Base-by-base conservation (phyloP, 2,888 invertebrate genomes). In the Rhaphigaster nebulosa region DNA sequence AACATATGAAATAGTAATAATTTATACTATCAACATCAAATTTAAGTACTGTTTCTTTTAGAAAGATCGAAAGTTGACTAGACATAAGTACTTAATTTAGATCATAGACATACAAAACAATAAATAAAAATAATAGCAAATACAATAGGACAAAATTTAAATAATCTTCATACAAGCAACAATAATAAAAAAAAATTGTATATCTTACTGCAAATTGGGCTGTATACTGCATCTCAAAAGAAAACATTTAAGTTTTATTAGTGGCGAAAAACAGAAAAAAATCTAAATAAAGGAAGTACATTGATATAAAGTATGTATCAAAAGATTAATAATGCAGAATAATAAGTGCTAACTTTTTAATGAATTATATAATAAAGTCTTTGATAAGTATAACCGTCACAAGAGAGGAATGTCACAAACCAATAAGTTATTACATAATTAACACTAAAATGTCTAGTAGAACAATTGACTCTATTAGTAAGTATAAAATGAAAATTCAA, bases 11-110 rank as follows among this genome's bases (percentile, higher is more conserved):
- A 80, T 70, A 65, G 29, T 70, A 34, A 41, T 41, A 41, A 80
- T 80, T 80, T 41, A 1, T 38, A 45, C 5, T 41, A 41, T 80
- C 29, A 65, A 80, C 65, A 65, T 76, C 34, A 76, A 76, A 76
- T 50, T 45, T 84, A 84, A 84, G 45, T 50, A 84, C 84, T 84
- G 45, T 50, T 84, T 84, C 45, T 45, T 45, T 45, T 84, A 84
- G 84, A 84, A 84, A 84, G 84, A 84, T 84, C 84, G n/a, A 84
- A 26, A 50, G 45, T 50, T 84, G 84, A 84, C 84, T 84, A 84
- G 84, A 84, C 18, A 13, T 84, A n/a, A 45, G 15, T 45, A 84
- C 84, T 45, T 45, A 84, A 50, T 84, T 84, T 84, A 84, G 84
- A 84, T 84, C 84, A 38, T 76, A 76, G 38, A 76, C 20, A 76